Conservation (phyloP, 2,888 invertebrate species). For the Euplexia lucipara region DNA sequence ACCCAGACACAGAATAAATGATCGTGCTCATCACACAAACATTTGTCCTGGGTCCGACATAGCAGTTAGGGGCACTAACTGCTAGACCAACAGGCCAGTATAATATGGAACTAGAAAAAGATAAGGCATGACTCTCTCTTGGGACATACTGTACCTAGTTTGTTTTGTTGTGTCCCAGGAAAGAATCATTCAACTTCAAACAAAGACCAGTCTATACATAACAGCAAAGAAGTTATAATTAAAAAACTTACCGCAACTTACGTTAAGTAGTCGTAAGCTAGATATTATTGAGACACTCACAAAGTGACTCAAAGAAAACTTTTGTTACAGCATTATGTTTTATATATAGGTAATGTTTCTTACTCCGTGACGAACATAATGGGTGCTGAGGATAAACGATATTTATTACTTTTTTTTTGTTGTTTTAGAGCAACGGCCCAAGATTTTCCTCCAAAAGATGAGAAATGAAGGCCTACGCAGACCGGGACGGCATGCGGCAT, state of each 20-base stretch:
- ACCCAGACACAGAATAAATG: too few species aligned
- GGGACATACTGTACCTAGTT: too few species aligned
- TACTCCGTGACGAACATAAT: slow-evolving; percentile 26
- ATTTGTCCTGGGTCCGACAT: too few species aligned
- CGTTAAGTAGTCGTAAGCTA: slow-evolving; percentile 63
- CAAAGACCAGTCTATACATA: slow-evolving; percentile 21
- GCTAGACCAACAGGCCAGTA: too few species aligned
- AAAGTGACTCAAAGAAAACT: slow-evolving; percentile 37
- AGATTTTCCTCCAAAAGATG: too few species aligned
- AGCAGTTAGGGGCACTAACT: too few species aligned
- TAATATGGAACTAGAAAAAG: too few species aligned
- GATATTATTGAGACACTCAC: slow-evolving; percentile 58
- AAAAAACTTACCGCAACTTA: slow-evolving; percentile 65
- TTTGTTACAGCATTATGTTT: slow-evolving; percentile 27
- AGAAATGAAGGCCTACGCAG: too few species aligned
- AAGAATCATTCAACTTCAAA: slow-evolving; percentile 22
- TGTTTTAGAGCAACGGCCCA: not conserved
- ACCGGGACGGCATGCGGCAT: too few species aligned
- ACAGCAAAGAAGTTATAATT: slow-evolving; percentile 64
- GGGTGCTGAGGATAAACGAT: slow-evolving; percentile 6
- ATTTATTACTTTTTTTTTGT: slow-evolving; percentile 17
- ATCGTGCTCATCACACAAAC: too few species aligned
- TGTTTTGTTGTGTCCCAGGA: too few species aligned
- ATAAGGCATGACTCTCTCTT: too few species aligned
- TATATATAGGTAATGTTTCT: slow-evolving; percentile 52